These are phyloP conservation scores for Ptilonorhynchus violaceus DNA, from an alignment of 2,113 vertebrate species.

Conservation along the genomic window DNA sequence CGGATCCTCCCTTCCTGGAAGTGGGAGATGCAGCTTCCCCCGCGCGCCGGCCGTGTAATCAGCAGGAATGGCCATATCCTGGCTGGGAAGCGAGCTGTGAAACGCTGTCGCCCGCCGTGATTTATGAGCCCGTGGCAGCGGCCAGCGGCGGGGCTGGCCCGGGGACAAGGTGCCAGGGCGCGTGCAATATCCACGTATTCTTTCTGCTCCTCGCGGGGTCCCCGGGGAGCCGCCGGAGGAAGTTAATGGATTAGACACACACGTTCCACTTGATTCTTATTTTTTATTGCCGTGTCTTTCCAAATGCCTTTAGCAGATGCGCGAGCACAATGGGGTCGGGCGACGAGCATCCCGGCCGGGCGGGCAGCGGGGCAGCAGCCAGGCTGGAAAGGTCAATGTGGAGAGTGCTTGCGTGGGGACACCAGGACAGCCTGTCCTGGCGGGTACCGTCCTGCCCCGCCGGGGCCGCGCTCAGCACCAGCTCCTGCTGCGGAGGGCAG, in stretches of 20 bases:
- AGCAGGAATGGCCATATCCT: constrained; percentile 79
- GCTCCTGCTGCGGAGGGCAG: rapidly evolving
- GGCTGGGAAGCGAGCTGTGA: constrained; percentile 76
- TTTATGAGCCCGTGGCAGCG: constrained; percentile 66
- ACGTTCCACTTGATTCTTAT: constrained; percentile 28
- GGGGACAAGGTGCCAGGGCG: constrained; percentile 63
- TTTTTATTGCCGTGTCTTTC: constrained; percentile 48
- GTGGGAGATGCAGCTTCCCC: constrained; percentile 69
- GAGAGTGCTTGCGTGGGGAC: not conserved
- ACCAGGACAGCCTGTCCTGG: not conserved
- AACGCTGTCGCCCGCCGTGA: constrained; percentile 74
- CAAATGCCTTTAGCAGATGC: constrained; percentile 43
- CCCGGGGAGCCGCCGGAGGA: constrained; percentile 42
- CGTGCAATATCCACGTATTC: constrained; percentile 76
- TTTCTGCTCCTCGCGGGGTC: constrained; percentile 56
- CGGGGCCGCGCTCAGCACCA: rapidly evolving
- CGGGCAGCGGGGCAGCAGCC: not conserved
- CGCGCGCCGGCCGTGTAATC: constrained; percentile 66
- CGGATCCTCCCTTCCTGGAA: constrained; percentile 88
- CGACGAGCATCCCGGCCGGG: not conserved
- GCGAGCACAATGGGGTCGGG: not conserved
- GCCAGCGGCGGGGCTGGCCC: constrained; percentile 43
- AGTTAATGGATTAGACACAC: constrained; percentile 52
- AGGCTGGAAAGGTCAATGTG: not conserved
- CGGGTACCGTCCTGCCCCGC: not conserved